phyloP scores from a whole-genome alignment of 2,888 invertebrate genomes.

The Molanna angustata region DNA sequence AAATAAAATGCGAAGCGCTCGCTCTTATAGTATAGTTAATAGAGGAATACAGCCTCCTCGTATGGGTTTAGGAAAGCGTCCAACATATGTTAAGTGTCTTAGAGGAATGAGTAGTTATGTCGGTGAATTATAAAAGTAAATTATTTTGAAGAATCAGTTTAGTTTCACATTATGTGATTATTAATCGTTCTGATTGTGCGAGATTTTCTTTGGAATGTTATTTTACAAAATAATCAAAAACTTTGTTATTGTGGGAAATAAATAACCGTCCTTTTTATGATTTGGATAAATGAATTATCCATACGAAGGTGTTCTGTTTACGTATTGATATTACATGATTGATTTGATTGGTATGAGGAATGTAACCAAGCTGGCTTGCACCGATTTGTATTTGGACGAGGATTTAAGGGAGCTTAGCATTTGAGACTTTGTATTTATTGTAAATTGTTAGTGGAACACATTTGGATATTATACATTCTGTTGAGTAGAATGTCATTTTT shows the following conservation, averaged over 20 bases:
- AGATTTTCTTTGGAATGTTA: background rate
- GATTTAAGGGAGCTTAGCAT: conserved; percentile 32
- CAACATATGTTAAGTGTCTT: conserved; percentile 10
- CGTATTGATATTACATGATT: no score
- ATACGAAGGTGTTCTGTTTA: no score
- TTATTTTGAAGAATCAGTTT: background rate
- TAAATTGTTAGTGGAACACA: conserved; percentile 29
- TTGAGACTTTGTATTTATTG: conserved; percentile 32
- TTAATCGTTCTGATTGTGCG: background rate
- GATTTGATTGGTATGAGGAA: no score
- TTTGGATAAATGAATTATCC: conserved; percentile 12
- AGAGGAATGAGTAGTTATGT: background rate
- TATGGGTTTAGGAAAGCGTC: conserved; percentile 11
- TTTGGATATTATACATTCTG: conserved; percentile 6
- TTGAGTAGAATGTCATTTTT: background rate
- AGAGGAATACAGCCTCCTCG: conserved; percentile 15
- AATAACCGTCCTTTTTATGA: conserved; percentile 17
- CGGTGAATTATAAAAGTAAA: background rate
- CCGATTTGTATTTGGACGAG: conserved; percentile 26
- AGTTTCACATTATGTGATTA: background rate
- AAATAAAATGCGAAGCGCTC: conserved; percentile 28
- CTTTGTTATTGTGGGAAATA: background rate
- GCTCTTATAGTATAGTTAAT: conserved; percentile 26
- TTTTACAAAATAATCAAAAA: background rate
- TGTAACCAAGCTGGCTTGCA: conserved; percentile 9